Conservation (phyloP, 2,888 invertebrate species). For the Ennomos quercinarius region DNA sequence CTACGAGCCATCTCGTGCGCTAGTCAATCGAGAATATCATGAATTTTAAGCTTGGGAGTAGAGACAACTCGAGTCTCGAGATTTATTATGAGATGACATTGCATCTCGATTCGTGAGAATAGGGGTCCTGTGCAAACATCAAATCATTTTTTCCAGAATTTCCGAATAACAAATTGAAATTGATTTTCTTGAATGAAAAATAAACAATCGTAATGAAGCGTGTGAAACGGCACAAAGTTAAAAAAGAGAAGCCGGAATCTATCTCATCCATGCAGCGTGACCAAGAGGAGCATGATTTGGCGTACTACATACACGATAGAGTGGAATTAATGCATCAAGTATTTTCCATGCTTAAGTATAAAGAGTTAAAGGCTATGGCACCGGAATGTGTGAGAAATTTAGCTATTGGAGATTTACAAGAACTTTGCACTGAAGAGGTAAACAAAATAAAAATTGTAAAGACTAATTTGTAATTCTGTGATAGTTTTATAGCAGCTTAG, state of each 20-base stretch:
- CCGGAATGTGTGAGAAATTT: slow-evolving; percentile 80
- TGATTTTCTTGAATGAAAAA: slow-evolving; percentile 1
- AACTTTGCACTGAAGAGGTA: slow-evolving; percentile 86
- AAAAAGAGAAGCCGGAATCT: slow-evolving; percentile 61
- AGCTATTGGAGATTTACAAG: slow-evolving; percentile 82
- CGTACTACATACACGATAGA: slow-evolving; percentile 85
- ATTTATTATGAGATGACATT: no score
- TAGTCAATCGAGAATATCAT: no score
- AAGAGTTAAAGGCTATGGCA: slow-evolving; percentile 83
- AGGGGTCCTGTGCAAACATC: no score
- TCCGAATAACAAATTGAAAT: no score
- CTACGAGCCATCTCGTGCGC: no score
- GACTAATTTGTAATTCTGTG: no score
- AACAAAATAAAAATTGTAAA: not conserved
- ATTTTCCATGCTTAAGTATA: slow-evolving; percentile 83
- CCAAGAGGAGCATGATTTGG: slow-evolving; percentile 78
- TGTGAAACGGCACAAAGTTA: slow-evolving; percentile 60
- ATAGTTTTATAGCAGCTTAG: no score
- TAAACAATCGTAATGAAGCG: slow-evolving; percentile 30
- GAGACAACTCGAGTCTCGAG: no score
- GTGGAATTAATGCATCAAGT: slow-evolving; percentile 86
- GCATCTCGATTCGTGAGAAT: no score
- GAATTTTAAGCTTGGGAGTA: no score
- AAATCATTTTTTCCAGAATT: no score
- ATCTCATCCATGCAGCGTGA: slow-evolving; percentile 44